Evolutionary conservation across 2,113 vertebrate species (phyloP).

Genomic region (Perca fluviatilis): DNA sequence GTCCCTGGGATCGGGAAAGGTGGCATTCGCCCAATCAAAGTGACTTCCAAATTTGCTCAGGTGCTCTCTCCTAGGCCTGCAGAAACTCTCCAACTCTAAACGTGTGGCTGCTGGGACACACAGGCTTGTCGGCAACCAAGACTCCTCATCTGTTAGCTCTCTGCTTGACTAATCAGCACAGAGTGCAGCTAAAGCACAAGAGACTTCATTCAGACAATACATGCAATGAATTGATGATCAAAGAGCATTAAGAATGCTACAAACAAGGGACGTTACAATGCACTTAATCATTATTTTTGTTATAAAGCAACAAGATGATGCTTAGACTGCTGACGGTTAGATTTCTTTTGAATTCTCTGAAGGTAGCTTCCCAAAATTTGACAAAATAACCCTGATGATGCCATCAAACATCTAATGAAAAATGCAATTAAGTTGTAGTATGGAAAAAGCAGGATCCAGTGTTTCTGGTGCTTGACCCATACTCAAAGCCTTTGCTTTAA

Average conservation of each 20-base stretch:
- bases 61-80: neutral
- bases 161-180: constrained; percentile 47
- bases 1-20: neutral
- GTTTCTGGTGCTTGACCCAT: neutral
- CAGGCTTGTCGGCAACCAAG: constrained; percentile 13
- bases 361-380: neutral
- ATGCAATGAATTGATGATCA: constrained; percentile 48
- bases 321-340: neutral
- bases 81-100: constrained; percentile 23
- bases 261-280: constrained; percentile 31
- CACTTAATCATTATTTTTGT: neutral
- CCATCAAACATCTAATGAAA: neutral
- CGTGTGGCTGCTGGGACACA: constrained; percentile 8
- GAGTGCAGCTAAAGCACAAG: constrained; percentile 56
- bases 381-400: neutral
- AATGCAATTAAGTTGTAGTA: neutral
- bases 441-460: neutral
- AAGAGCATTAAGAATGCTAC: constrained; percentile 30
- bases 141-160: constrained; percentile 36
- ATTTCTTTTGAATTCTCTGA: neutral
- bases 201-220: constrained; percentile 52
- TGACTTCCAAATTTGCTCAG: constrained; percentile 1
- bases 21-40: neutral
- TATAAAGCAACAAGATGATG: neutral
- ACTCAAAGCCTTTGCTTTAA: no score